Evolutionary conservation across 1,140 invertebrate genomes (phyloP).

Genomic region (Diachasma alloeum): DNA sequence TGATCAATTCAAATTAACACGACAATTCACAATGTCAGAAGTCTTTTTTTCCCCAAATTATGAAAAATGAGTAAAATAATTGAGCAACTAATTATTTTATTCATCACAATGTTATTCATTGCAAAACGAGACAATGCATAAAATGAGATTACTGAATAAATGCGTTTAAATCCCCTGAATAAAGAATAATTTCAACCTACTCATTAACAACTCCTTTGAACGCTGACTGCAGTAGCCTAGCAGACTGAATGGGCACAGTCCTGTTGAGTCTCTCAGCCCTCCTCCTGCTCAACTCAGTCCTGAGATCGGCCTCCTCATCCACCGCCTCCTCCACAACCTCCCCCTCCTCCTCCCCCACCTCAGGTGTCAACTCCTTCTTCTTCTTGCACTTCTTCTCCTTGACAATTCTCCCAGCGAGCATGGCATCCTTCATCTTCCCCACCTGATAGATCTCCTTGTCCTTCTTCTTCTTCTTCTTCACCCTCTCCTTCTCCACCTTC

Average conservation of each 20-base stretch:
- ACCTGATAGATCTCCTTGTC: constrained; percentile 60
- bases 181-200: constrained; percentile 42
- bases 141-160: no score
- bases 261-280: constrained; percentile 56
- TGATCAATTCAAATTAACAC: no score
- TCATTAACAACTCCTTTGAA: constrained; percentile 61
- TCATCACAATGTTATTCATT: no score
- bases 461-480: constrained; percentile 58
- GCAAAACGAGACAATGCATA: no score
- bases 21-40: background rate
- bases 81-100: no score
- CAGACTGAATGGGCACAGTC: constrained; percentile 54
- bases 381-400: constrained; percentile 58
- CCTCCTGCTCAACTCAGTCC: constrained; percentile 56
- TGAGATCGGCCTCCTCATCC: constrained; percentile 55
- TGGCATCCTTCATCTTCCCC: constrained; percentile 52
- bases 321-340: constrained; percentile 50
- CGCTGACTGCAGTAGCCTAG: constrained; percentile 58
- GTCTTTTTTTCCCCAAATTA: background rate
- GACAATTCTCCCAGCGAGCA: constrained; percentile 51
- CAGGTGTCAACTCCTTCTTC: constrained; percentile 36
- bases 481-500: constrained; percentile 42
- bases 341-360: constrained; percentile 34
- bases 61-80: background rate
- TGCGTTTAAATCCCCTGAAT: constrained; percentile 5